Evolutionary conservation across 2,888 invertebrate genomes (phyloP), one percentile per base, ranked within the genome.

Genomic region (Andrena haemorrhoa): DNA sequence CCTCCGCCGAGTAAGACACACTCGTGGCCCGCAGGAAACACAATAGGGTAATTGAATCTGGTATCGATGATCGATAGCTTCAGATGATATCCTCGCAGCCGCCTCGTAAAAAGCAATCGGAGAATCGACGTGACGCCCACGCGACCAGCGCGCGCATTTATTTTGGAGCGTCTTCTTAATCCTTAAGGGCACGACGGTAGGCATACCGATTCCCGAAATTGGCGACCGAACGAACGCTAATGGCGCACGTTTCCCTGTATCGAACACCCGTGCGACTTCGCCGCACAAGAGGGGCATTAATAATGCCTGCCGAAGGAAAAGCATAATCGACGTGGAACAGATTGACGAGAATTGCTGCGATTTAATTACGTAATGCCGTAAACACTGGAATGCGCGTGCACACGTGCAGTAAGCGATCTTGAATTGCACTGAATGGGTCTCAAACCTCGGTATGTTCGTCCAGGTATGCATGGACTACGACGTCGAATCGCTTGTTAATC

Each of bases 351-450:
- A 89, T 89, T 86, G 86, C 82, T 83, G 84, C 79, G 86, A 86
- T 89, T 89, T 89, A 89, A 90, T 90, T 88, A 85, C 88, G 82
- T 83, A 87, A 87, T 73, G 82, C 83, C 79, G 80, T 84, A 61
- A 84, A 79, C 81, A 53, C 58, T 70, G 49, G 79, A 82, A 81
- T 79, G 80, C 60, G 65, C 68, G 66, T 33, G 70, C 72, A 70
- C 84, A 74, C 72, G 71, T 74, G 71, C 81, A 60, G 47, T 64
- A 23, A 23, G 56, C 10, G 73, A 71, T 84, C 83, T 70, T 53
- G 69, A 74, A 68, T 76, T 53, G 58, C 64, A 51, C 68, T 79
- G 82, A 83, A 82, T 74, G 78, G 79, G 68, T 79, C 77, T 86
- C 70, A 79, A 86, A 83, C 79, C 86, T 84, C 79, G 60, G 75